Conservation (phyloP, 2,888 invertebrate genomes). For the Mythimna impura region DNA sequence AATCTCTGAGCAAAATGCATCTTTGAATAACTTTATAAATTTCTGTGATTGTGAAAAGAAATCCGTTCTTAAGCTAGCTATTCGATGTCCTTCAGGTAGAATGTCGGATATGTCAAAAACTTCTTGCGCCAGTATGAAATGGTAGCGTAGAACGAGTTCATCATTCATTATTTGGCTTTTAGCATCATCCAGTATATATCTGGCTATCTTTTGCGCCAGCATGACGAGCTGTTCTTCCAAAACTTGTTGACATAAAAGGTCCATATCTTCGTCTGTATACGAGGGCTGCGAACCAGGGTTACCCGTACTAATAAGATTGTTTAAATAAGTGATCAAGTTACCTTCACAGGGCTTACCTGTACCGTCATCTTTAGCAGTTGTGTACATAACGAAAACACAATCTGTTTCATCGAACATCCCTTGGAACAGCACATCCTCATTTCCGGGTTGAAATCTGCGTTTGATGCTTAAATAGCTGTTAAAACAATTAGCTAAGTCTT, state of each 20-base stretch:
- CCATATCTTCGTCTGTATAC: constrained; percentile 1
- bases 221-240: constrained; percentile 6
- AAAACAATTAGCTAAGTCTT: constrained; percentile 6
- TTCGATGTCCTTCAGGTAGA: constrained; percentile 12
- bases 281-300: constrained; percentile 3
- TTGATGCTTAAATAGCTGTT: constrained; percentile 7
- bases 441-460: neutral
- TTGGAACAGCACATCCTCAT: constrained; percentile 1
- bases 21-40: constrained; percentile 15
- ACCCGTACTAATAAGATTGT: constrained; percentile 9
- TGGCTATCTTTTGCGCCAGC: neutral
- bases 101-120: constrained; percentile 19
- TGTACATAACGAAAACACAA: constrained; percentile 22
- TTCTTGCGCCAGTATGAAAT: constrained; percentile 11
- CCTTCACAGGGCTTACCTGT: neutral
- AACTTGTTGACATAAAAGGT: constrained; percentile 4
- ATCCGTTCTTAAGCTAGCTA: constrained; percentile 3
- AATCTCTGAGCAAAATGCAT: constrained; percentile 7
- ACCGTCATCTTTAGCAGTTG: constrained; percentile 18
- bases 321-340: neutral
- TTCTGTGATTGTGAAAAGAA: constrained; percentile 14
- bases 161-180: constrained; percentile 24
- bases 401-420: constrained; percentile 5
- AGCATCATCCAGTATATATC: constrained; percentile 6
- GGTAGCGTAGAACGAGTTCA: constrained; percentile 7